phyloP scores from a whole-genome alignment of 2,888 invertebrate genomes.

The Leuctra nigra region DNA sequence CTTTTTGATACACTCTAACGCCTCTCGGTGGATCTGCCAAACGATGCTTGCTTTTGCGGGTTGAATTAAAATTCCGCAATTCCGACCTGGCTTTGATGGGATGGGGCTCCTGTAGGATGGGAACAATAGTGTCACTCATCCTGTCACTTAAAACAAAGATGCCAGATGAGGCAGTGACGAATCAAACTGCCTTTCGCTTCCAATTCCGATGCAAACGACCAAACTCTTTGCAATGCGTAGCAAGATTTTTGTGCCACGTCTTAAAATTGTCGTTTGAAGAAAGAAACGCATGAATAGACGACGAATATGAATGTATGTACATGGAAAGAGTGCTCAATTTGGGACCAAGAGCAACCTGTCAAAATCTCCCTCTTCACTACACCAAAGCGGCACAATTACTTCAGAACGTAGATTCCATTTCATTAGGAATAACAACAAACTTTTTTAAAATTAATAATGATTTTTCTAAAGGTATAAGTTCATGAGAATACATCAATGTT shows the following conservation, averaged over 20 bases:
- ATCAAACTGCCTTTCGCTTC: slow-evolving; percentile 30
- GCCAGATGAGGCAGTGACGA: slow-evolving; percentile 36
- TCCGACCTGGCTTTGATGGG: slow-evolving; percentile 24
- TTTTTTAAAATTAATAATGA: too few relatives aligned
- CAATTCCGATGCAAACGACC: neutral
- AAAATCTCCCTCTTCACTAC: too few relatives aligned
- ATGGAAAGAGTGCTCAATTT: too few relatives aligned
- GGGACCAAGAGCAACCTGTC: too few relatives aligned
- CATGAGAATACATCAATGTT: too few relatives aligned
- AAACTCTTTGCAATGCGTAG: neutral
- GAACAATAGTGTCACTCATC: slow-evolving; percentile 41
- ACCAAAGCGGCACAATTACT: too few relatives aligned
- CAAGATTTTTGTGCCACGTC: neutral
- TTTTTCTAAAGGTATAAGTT: too few relatives aligned
- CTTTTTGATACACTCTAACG: slow-evolving; percentile 1
- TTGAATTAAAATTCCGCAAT: slow-evolving; percentile 41
- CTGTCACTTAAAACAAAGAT: slow-evolving; percentile 41
- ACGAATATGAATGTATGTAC: too few relatives aligned
- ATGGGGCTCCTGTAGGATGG: slow-evolving; percentile 19
- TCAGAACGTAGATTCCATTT: too few relatives aligned
- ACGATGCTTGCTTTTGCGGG: slow-evolving; percentile 19
- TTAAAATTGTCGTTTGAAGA: too few relatives aligned
- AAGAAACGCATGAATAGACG: too few relatives aligned
- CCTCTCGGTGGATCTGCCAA: neutral
- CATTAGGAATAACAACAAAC: too few relatives aligned